Evolutionary conservation across 2,888 invertebrate species (phyloP).

Genomic region (Drosophila flavopinicola): DNA sequence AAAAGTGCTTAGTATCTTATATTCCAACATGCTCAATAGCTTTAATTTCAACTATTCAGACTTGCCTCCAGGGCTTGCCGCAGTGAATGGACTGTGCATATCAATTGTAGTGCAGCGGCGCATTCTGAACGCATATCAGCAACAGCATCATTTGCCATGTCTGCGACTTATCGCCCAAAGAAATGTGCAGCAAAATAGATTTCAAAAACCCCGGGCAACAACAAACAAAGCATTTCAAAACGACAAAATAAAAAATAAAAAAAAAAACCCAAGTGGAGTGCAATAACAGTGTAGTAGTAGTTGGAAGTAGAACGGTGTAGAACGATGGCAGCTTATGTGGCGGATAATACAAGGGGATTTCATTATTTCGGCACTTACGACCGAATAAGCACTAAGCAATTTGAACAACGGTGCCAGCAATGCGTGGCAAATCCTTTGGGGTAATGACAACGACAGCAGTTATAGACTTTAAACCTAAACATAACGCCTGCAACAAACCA

Average conservation of each 20-base stretch:
- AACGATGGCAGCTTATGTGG: slow-evolving; percentile 72
- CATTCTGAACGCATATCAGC: slow-evolving; percentile 51
- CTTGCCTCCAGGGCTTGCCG: slow-evolving; percentile 10
- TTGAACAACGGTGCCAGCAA: slow-evolving; percentile 64
- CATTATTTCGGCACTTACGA: slow-evolving; percentile 80
- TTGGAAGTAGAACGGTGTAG: slow-evolving; percentile 6
- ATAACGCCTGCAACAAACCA: slow-evolving; percentile 56
- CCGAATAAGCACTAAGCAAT: slow-evolving; percentile 77
- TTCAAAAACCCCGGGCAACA: slow-evolving; percentile 29
- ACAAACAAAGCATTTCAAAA: slow-evolving; percentile 20
- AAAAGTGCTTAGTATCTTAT: no score
- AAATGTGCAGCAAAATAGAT: slow-evolving; percentile 76
- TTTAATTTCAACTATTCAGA: background rate
- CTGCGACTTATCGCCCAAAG: slow-evolving; percentile 81
- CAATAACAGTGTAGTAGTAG: slow-evolving; percentile 15
- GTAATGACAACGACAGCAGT: slow-evolving; percentile 70
- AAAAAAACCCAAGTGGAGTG: no score
- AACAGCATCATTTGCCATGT: slow-evolving; percentile 77
- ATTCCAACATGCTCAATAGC: background rate
- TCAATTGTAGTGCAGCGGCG: slow-evolving; percentile 50
- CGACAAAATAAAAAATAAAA: no score
- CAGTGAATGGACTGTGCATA: slow-evolving; percentile 41
- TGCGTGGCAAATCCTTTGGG: slow-evolving; percentile 65
- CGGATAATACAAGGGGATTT: slow-evolving; percentile 77
- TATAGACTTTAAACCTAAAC: slow-evolving; percentile 74